A percentile compares a stretch with the other conserved stretches of the same genome.
These are phyloP conservation scores for Gila orcuttii DNA, from an alignment of 2,113 vertebrate species.

Conservation along the genomic window DNA sequence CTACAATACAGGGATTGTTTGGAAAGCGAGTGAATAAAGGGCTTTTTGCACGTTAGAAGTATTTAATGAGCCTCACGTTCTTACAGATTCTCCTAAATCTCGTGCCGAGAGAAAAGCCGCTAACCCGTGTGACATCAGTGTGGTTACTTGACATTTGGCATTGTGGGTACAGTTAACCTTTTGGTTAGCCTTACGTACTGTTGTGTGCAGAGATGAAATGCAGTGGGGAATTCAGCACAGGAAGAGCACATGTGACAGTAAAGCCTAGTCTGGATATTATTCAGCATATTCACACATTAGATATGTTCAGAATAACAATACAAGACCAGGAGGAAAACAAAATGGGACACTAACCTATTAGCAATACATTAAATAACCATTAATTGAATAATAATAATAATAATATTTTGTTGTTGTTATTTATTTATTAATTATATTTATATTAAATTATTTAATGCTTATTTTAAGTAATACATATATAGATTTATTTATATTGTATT, in stretches of 20 bases:
- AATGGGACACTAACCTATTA: neutral
- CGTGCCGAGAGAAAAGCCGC: neutral
- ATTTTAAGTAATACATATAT: neutral
- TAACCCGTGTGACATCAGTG: neutral
- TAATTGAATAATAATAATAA: too few relatives aligned
- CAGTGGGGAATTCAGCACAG: neutral
- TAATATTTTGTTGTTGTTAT: neutral
- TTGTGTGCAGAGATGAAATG: neutral
- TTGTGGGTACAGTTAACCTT: constrained; percentile 21
- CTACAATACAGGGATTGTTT: neutral
- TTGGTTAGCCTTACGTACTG: neutral
- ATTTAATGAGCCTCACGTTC: neutral
- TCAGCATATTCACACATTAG: neutral
- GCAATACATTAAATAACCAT: neutral
- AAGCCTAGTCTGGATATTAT: neutral
- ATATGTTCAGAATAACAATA: neutral
- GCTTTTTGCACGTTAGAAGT: neutral
- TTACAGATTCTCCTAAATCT: neutral
- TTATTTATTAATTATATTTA: neutral
- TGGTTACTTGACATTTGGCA: neutral
- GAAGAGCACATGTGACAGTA: neutral
- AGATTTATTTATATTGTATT: neutral
- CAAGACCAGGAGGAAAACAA: neutral
- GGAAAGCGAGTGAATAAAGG: neutral
- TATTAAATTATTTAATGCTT: neutral